Evolutionary conservation across 2,797 vertebrate species (phyloP).

Genomic region (Cynodonichthys magdalenae): DNA sequence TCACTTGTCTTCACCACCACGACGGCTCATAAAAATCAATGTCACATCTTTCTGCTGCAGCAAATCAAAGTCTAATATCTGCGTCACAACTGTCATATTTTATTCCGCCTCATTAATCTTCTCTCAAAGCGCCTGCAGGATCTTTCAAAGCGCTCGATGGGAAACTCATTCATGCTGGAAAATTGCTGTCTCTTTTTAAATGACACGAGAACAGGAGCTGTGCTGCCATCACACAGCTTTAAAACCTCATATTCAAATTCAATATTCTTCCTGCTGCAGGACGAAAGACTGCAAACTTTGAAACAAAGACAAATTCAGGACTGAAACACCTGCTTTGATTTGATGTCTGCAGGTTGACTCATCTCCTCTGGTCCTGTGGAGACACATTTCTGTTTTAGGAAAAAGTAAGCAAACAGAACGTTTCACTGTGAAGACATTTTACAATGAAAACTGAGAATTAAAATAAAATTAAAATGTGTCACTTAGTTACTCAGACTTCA

Average conservation of each 20-base stretch:
- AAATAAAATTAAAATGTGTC: not conserved
- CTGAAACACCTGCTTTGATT: slow-evolving; percentile 26
- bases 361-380: slow-evolving; percentile 6
- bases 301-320: slow-evolving; percentile 9
- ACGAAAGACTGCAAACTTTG: not conserved
- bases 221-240: not conserved
- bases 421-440: not conserved
- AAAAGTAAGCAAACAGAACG: not conserved
- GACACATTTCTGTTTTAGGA: slow-evolving; percentile 1
- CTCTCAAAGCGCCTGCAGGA: not conserved
- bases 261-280: not conserved
- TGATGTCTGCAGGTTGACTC: slow-evolving; percentile 12
- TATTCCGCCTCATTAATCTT: slow-evolving; percentile 37
- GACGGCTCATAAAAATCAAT: slow-evolving; percentile 13
- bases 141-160: slow-evolving; percentile 10
- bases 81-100: slow-evolving; percentile 17
- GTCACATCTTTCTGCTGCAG: slow-evolving; percentile 2
- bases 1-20: not conserved
- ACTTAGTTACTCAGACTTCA: too few relatives aligned
- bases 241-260: not conserved
- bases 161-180: slow-evolving; percentile 34
- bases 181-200: slow-evolving; percentile 8
- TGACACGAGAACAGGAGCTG: not conserved
- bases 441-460: not conserved
- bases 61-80: slow-evolving; percentile 13